Percentiles rank a stretch among this genome's conserved stretches.
Conservation (phyloP, 2,888 invertebrate species). For the Oxyteleia sp. region DNA sequence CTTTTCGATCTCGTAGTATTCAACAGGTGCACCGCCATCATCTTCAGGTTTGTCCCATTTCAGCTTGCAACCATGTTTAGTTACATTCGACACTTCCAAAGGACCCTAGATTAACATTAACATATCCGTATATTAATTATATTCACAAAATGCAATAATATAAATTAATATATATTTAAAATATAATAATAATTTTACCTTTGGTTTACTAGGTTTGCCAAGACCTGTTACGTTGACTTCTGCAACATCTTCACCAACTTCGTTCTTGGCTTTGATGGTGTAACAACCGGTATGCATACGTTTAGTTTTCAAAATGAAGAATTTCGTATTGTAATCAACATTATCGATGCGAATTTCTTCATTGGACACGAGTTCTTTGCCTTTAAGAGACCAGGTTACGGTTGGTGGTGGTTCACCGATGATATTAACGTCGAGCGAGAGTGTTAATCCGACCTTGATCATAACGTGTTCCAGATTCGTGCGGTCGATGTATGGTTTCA, state of each 20-base stretch:
- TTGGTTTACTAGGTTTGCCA: slow-evolving; percentile 93
- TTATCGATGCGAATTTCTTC: slow-evolving; percentile 92
- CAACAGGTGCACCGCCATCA: slow-evolving; percentile 97
- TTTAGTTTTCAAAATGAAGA: slow-evolving; percentile 94
- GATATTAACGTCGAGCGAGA: slow-evolving; percentile 95
- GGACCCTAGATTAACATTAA: slow-evolving; percentile 92
- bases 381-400: slow-evolving; percentile 96
- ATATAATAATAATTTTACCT: no score
- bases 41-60: slow-evolving; percentile 98
- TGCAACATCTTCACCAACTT: slow-evolving; percentile 97
- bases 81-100: slow-evolving; percentile 95
- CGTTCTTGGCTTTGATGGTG: slow-evolving; percentile 95
- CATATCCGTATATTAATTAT: no score
- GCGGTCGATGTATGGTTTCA: slow-evolving; percentile 97
- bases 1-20: slow-evolving; percentile 98
- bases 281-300: slow-evolving; percentile 95
- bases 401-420: slow-evolving; percentile 98
- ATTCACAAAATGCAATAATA: no score
- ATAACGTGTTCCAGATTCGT: slow-evolving; percentile 94
- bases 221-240: slow-evolving; percentile 96
- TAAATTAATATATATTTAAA: no score
- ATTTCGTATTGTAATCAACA: slow-evolving; percentile 96
- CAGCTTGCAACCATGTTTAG: slow-evolving; percentile 96
- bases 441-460: slow-evolving; percentile 96
- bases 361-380: slow-evolving; percentile 89